Percentiles rank a stretch among this genome's conserved stretches.
Evolutionary conservation across 2,113 vertebrate genomes (phyloP).

Genomic region (Butorides virescens): DNA sequence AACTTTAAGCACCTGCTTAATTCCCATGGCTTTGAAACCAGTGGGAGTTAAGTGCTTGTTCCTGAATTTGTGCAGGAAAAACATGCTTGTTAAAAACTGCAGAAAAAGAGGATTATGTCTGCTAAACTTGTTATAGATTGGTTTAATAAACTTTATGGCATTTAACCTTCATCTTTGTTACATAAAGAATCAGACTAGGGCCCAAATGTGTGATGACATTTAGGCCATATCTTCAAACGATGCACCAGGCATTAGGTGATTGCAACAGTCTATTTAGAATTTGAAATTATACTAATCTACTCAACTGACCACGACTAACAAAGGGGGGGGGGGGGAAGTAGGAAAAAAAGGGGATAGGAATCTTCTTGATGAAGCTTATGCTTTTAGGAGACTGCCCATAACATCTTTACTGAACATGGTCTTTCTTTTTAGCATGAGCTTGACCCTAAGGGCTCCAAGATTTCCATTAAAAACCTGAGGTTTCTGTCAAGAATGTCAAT

Average conservation of each 20-base stretch:
- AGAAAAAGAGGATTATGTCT: background rate
- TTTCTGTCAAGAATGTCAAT: background rate
- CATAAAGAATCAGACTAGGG: background rate
- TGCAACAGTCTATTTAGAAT: background rate
- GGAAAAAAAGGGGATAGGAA: background rate
- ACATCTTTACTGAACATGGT: background rate
- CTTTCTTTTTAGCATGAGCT: background rate
- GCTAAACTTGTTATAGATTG: background rate
- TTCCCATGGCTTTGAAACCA: constrained; percentile 51
- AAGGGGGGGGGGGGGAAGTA: background rate
- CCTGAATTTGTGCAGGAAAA: constrained; percentile 6
- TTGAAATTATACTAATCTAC: background rate
- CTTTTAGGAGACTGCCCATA: background rate
- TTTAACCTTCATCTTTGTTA: background rate
- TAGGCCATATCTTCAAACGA: background rate
- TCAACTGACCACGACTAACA: background rate
- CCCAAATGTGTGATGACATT: background rate
- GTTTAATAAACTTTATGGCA: background rate
- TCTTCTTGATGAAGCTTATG: background rate
- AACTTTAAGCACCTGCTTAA: constrained; percentile 55
- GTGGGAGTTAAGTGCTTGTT: constrained; percentile 24
- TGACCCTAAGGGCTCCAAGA: background rate
- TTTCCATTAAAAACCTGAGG: background rate
- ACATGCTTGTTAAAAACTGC: background rate
- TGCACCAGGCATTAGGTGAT: background rate